Conservation (phyloP, 2,797 vertebrate species). For the Pantherophis alleghaniensis region DNA sequence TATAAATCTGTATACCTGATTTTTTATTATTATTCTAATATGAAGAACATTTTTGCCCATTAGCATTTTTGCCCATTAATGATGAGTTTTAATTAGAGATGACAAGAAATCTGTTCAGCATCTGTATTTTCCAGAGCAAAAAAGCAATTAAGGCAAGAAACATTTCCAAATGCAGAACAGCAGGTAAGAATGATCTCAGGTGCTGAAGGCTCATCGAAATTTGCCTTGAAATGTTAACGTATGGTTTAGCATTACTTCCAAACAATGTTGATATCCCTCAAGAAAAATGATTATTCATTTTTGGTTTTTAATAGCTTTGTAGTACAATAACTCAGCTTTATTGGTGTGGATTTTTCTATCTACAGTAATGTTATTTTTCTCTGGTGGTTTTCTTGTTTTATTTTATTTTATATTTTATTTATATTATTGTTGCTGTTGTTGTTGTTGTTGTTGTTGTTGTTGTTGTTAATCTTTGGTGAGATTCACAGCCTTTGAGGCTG, state of each 20-base stretch:
- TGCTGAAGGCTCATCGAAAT: neutral
- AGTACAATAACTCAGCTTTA: neutral
- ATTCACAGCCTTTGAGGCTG: too few species aligned
- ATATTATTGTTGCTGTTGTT: too few species aligned
- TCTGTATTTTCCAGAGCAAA: neutral
- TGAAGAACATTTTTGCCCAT: neutral
- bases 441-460: too few species aligned
- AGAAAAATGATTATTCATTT: neutral
- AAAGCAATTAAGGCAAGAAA: neutral
- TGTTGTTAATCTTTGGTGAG: too few species aligned
- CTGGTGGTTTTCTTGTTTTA: neutral
- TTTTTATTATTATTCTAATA: neutral
- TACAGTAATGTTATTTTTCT: too few species aligned
- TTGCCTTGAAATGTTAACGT: neutral
- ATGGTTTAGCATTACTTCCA: neutral
- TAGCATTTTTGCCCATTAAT: neutral
- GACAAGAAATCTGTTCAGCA: neutral
- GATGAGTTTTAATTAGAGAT: neutral
- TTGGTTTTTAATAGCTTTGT: neutral
- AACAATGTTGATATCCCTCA: neutral
- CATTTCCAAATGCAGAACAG: neutral
- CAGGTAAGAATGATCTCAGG: neutral
- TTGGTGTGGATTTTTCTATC: neutral
- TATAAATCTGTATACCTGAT: neutral
- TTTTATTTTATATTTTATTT: neutral